phyloP scores from a whole-genome alignment of 37 sponge, comb jelly and placozoan genomes.

The Mnemiopsis leidyi region DNA sequence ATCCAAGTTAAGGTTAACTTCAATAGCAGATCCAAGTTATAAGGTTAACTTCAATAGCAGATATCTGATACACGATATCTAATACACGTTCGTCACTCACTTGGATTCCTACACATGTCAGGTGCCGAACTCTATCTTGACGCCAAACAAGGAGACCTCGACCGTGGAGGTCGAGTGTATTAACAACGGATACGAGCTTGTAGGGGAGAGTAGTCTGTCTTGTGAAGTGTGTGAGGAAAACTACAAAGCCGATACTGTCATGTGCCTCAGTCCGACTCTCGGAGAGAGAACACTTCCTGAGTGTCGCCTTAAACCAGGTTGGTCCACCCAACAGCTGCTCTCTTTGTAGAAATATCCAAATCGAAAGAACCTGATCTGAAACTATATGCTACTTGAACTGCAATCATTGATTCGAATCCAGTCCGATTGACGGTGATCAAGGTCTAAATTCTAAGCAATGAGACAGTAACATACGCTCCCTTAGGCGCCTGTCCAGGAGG shows the following conservation, averaged over 20 bases:
- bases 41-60: too few relatives aligned
- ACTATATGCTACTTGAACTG: too few relatives aligned
- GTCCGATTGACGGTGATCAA: too few relatives aligned
- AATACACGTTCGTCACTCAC: too few relatives aligned
- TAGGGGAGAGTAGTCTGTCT: background rate
- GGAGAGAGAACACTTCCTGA: background rate
- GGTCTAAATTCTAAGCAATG: too few relatives aligned
- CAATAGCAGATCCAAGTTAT: too few relatives aligned
- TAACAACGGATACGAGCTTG: background rate
- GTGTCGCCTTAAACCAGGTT: background rate
- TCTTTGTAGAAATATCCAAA: background rate
- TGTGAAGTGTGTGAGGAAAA: background rate
- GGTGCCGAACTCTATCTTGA: background rate
- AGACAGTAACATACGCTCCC: too few relatives aligned
- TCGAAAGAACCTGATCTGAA: too few relatives aligned
- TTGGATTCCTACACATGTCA: too few relatives aligned
- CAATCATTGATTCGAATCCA: too few relatives aligned
- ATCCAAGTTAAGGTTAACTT: too few relatives aligned
- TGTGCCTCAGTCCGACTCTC: background rate
- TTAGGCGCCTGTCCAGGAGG: conserved; percentile 8
- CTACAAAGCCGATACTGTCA: background rate
- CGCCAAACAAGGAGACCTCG: background rate
- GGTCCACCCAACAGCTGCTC: background rate
- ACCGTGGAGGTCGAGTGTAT: background rate
- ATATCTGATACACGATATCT: too few relatives aligned